phyloP scores from a whole-genome alignment of 2,113 vertebrate species.

The Clarias magur region DNA sequence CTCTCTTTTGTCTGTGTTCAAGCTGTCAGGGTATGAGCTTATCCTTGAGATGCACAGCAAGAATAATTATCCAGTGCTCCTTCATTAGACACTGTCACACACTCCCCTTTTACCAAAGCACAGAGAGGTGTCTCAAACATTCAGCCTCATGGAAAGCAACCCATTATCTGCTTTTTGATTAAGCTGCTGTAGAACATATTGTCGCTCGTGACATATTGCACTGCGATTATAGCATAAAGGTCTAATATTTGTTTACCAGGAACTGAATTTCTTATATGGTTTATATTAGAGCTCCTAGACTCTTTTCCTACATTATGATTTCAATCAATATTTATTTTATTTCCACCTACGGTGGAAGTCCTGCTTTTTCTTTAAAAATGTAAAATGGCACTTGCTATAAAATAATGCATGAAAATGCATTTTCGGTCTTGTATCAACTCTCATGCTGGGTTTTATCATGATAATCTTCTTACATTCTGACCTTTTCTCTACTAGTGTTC shows the following conservation, averaged over 20 bases:
- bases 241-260: neutral
- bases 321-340: neutral
- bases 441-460: neutral
- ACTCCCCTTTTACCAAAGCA: conserved; percentile 23
- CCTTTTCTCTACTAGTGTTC: neutral
- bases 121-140: conserved; percentile 1
- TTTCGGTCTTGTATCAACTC: neutral
- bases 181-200: neutral
- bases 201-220: conserved; percentile 9
- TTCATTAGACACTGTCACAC: conserved; percentile 30
- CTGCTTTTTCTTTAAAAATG: neutral
- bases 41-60: conserved; percentile 40
- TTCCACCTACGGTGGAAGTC: neutral
- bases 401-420: neutral
- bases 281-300: neutral
- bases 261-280: neutral
- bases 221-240: neutral
- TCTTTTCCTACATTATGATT: neutral
- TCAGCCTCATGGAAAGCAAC: neutral
- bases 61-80: conserved; percentile 34
- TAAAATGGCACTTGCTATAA: neutral
- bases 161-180: conserved; percentile 8
- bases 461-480: neutral
- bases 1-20: conserved; percentile 7
- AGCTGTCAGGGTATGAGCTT: conserved; percentile 22